Conservation (phyloP, 2,113 vertebrate species). For the Mirounga angustirostris region DNA sequence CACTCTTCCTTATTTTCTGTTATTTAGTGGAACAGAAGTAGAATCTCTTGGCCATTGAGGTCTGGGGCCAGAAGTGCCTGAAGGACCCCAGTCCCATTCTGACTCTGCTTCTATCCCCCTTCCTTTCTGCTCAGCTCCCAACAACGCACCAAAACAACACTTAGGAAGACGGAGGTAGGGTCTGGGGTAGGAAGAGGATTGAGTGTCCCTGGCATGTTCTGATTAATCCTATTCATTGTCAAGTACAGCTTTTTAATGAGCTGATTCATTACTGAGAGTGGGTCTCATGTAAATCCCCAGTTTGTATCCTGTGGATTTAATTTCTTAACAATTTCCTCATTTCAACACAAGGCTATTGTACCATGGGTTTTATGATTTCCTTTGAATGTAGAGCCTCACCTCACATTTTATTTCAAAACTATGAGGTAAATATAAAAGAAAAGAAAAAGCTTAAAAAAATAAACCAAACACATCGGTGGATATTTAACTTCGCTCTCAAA, state of each 20-base stretch:
- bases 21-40: not conserved
- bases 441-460: not conserved
- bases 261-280: constrained; percentile 54
- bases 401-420: constrained; percentile 55
- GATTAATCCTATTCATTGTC: constrained; percentile 62
- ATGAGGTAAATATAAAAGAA: not conserved
- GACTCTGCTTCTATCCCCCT: not conserved
- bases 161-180: not conserved
- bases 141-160: not conserved
- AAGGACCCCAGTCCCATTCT: not conserved
- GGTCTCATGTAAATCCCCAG: constrained; percentile 6
- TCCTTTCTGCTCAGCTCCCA: not conserved
- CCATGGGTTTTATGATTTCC: constrained; percentile 51
- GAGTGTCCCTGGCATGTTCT: constrained; percentile 7
- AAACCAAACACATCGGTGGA: not conserved
- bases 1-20: not conserved
- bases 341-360: constrained; percentile 55
- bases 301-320: constrained; percentile 56
- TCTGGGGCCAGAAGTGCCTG: not conserved
- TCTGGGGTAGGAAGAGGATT: not conserved
- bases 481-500: constrained; percentile 12
- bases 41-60: not conserved
- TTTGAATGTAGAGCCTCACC: constrained; percentile 7
- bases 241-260: constrained; percentile 52
- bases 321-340: constrained; percentile 59